Conservation (phyloP, 1,140 invertebrate species). For the Drosophila setifemur region DNA sequence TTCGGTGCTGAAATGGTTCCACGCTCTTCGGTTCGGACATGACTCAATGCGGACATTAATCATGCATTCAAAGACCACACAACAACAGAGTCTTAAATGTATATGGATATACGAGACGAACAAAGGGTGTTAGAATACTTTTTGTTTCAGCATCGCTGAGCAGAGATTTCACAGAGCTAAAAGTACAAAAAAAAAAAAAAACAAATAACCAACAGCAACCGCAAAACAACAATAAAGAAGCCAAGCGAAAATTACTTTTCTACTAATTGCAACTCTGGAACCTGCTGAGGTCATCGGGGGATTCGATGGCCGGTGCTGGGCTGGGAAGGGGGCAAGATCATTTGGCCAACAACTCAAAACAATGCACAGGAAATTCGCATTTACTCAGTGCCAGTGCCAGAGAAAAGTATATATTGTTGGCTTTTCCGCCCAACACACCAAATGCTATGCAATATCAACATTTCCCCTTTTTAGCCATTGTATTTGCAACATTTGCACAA, state of each 20-base stretch:
- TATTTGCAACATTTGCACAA: slow-evolving; percentile 28
- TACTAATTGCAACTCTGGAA: slow-evolving; percentile 55
- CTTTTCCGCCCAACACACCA: slow-evolving; percentile 39
- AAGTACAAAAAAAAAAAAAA: slow-evolving; percentile 1
- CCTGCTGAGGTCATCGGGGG: slow-evolving; percentile 41
- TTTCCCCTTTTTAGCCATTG: slow-evolving; percentile 29
- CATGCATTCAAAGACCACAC: slow-evolving; percentile 27
- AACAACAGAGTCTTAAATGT: slow-evolving; percentile 19
- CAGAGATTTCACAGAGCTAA: slow-evolving; percentile 30
- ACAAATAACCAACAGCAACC: neutral
- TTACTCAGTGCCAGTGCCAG: slow-evolving; percentile 38
- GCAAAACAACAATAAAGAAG: slow-evolving; percentile 34
- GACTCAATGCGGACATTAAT: slow-evolving; percentile 55
- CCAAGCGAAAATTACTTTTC: slow-evolving; percentile 45
- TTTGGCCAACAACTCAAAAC: slow-evolving; percentile 40
- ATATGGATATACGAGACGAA: slow-evolving; percentile 3
- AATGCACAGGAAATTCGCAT: slow-evolving; percentile 65
- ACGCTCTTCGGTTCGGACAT: slow-evolving; percentile 51
- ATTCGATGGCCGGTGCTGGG: neutral
- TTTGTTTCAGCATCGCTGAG: slow-evolving; percentile 50
- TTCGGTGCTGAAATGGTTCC: slow-evolving; percentile 35
- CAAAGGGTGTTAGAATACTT: slow-evolving; percentile 52
- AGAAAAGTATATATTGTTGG: too few relatives aligned
- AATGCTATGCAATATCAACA: slow-evolving; percentile 33
- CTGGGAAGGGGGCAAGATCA: neutral